Conservation (phyloP, 2,888 invertebrate genomes). For the Agrochola macilenta region DNA sequence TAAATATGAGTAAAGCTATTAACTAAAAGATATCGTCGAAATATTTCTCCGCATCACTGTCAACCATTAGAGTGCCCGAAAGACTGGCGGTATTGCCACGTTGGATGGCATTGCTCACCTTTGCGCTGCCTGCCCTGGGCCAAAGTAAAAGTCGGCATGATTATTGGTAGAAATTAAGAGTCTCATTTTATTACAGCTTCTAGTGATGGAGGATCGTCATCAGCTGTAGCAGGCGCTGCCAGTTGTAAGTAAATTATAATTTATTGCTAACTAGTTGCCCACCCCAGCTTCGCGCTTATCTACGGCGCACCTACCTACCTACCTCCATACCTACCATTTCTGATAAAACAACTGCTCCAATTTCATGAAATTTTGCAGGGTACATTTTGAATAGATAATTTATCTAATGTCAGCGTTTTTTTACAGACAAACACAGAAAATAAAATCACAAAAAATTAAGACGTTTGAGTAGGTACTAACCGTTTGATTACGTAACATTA, state of each 20-base stretch:
- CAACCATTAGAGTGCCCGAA: not conserved
- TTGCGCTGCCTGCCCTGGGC: not conserved
- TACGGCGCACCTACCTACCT: too few relatives aligned
- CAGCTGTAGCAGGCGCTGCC: not conserved
- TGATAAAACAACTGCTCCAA: too few relatives aligned
- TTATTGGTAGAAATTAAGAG: not conserved
- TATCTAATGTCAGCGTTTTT: too few relatives aligned
- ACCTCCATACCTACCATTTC: too few relatives aligned
- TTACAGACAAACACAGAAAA: too few relatives aligned
- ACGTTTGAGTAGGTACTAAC: too few relatives aligned
- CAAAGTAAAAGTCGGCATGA: not conserved
- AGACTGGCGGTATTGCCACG: not conserved
- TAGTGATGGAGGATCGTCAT: not conserved
- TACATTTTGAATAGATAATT: too few relatives aligned
- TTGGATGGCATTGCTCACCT: not conserved
- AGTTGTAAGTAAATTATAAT: conserved; percentile 2
- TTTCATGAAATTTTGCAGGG: too few relatives aligned
- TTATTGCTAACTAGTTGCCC: too few relatives aligned
- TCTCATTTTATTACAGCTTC: not conserved
- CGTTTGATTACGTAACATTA: too few relatives aligned
- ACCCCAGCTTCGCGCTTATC: too few relatives aligned
- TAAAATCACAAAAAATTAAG: too few relatives aligned
- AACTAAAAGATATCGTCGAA: not conserved
- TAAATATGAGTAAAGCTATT: not conserved
- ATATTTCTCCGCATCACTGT: not conserved